Percentiles rank a stretch among this genome's conserved stretches.
Conservation (phyloP, 2,113 vertebrate genomes). For the Tachysurus vachellii region DNA sequence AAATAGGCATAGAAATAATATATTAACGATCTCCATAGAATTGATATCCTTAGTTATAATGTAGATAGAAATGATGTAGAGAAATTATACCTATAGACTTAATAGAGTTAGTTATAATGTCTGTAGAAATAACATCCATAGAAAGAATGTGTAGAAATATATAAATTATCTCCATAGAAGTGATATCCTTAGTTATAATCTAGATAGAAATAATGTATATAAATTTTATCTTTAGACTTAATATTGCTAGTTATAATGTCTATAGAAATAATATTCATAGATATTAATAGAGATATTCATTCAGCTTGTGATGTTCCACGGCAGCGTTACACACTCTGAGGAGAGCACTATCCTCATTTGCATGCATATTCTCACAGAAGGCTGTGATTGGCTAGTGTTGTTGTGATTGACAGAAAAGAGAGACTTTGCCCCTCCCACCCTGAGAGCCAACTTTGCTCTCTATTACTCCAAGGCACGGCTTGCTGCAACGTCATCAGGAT, state of each 20-base stretch:
- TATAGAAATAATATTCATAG: background rate
- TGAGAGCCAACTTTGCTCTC: background rate
- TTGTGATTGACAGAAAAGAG: background rate
- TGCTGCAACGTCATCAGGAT: background rate
- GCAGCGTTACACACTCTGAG: background rate
- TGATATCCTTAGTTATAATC: background rate
- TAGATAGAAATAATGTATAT: background rate
- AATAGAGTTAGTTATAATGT: too few species aligned
- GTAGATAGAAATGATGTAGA: background rate
- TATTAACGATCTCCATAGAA: background rate
- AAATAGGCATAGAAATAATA: too few species aligned
- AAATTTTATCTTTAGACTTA: background rate
- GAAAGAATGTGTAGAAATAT: background rate
- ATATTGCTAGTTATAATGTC: too few species aligned
- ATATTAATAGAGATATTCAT: background rate
- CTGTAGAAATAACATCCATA: background rate
- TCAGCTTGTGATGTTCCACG: background rate
- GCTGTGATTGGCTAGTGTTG: background rate
- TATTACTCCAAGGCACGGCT: background rate
- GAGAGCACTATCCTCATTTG: background rate
- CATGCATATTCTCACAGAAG: background rate
- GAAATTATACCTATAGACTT: background rate
- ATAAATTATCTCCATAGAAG: background rate
- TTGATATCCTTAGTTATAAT: background rate
- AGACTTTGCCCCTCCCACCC: background rate